Evolutionary conservation across 2,888 invertebrate species (phyloP).

Genomic region (Erebia epiphron): DNA sequence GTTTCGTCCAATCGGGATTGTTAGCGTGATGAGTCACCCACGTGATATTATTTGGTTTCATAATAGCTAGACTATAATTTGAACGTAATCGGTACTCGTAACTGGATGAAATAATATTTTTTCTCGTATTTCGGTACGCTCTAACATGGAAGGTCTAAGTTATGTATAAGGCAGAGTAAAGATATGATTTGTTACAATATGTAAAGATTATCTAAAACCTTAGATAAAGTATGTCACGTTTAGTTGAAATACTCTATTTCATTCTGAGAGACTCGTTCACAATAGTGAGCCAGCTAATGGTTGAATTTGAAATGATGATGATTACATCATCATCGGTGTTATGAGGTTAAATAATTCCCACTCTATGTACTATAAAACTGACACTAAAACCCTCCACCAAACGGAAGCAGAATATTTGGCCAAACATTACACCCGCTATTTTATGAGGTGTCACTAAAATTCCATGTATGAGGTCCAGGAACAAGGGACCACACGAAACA

Average conservation of each 20-base stretch:
- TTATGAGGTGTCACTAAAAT: conserved; percentile 33
- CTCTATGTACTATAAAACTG: not conserved
- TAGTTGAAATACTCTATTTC: too few relatives aligned
- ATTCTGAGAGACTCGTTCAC: too few relatives aligned
- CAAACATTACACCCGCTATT: conserved; percentile 34
- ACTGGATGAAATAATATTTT: conserved; percentile 13
- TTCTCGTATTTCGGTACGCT: not conserved
- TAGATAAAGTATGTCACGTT: too few relatives aligned
- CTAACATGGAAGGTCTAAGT: not conserved
- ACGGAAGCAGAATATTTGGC: conserved; percentile 38
- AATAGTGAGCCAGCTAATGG: too few relatives aligned
- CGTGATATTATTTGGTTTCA: conserved; percentile 77
- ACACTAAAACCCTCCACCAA: conserved; percentile 26
- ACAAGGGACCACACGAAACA: conserved; percentile 34
- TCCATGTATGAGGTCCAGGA: conserved; percentile 30
- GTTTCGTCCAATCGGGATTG: conserved; percentile 73
- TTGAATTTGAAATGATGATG: too few relatives aligned
- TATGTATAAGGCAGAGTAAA: not conserved
- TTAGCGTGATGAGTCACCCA: conserved; percentile 66
- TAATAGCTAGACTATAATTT: conserved; percentile 56
- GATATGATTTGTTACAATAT: too few relatives aligned
- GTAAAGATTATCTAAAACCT: too few relatives aligned
- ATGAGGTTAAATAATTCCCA: not conserved
- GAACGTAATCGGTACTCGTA: conserved; percentile 15
- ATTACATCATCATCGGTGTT: not conserved